Evolutionary conservation across 2,797 vertebrate species (phyloP), one percentile per base, ranked within the genome.

Genomic region (Enteromius trimaculatus): DNA sequence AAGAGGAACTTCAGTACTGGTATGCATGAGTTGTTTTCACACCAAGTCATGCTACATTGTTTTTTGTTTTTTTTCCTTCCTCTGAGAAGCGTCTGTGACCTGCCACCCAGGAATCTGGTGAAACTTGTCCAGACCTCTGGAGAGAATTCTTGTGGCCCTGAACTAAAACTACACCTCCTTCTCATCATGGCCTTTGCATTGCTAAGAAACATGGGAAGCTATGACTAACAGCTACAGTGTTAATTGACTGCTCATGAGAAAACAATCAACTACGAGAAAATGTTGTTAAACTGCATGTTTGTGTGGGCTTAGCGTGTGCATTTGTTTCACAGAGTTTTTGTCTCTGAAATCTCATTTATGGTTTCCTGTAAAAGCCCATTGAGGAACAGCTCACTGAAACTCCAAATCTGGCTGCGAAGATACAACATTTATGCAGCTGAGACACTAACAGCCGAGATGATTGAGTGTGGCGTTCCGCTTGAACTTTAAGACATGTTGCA

Each of bases 401-500:
- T 82, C 34, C 60, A 82, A 68, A 82, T 82, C 60, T n/a, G 23
- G 60, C 60, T 49, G 60, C 1, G 14, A 53, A 82, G 60, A 75
- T 29, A 39, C 60, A 76, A 42, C 21, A 55, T 68, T 76, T 82
- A 65, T 82, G 51, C 51, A 82, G 53, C 31, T 1, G 14, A 75
- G 70, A 65, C 80, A 75, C 71, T 82, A 82, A 82, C 60, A 82
- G 47, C 23, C 34, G 6, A 65, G 71, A 76, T 86, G 80, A 85
- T 34, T 65, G 68, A 82, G 76, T 68, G 75, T 66, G 23, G 16
- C 3, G 80, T 77, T 75, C 60, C 58, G 34, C 44, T 9, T 75
- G 71, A 82, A 76, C 80, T 82, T 82, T 82, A 65, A 65, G 55
- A 13, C 68, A 62, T 72, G 53, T 62, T 80, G 19, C 13, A 62